Evolutionary conservation across 2,113 vertebrate species (phyloP).

Genomic region (Hiodon tergisus): DNA sequence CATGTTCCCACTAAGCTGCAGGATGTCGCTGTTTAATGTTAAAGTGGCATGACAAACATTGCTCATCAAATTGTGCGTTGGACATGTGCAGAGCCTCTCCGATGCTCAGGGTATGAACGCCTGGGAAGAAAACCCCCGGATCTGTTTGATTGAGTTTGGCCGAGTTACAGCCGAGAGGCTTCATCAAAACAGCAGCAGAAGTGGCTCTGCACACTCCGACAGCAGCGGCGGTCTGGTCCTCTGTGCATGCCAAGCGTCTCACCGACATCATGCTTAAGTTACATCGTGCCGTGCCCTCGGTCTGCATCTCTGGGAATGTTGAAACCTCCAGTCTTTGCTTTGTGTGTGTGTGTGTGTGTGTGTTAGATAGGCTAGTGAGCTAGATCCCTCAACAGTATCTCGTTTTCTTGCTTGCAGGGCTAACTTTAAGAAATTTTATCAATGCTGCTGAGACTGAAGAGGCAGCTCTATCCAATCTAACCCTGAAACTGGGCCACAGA

Average conservation of each 20-base stretch:
- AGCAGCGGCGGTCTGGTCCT: not conserved
- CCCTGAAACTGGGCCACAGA: slow-evolving; percentile 74
- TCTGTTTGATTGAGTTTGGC: not conserved
- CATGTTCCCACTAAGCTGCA: not conserved
- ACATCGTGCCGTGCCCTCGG: slow-evolving; percentile 22
- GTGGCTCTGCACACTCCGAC: not conserved
- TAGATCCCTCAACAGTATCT: slow-evolving; percentile 74
- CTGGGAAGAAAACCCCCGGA: not conserved
- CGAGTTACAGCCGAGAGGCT: not conserved
- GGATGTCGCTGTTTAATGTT: slow-evolving; percentile 4
- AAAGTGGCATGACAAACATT: slow-evolving; percentile 11
- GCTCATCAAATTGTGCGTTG: not conserved
- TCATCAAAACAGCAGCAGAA: no score
- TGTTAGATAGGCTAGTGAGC: slow-evolving; percentile 65
- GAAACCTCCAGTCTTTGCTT: not conserved
- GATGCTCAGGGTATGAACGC: not conserved
- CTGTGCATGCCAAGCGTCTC: slow-evolving; percentile 13
- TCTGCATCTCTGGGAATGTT: slow-evolving; percentile 27
- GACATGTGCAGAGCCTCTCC: slow-evolving; percentile 5
- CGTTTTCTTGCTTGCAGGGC: slow-evolving; percentile 90
- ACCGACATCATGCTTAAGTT: slow-evolving; percentile 7
- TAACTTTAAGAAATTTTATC: slow-evolving; percentile 85
- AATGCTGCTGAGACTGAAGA: slow-evolving; percentile 84
- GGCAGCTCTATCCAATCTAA: slow-evolving; percentile 75
- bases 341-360: not conserved